Percentiles rank a stretch among this genome's conserved stretches.
These are phyloP conservation scores for Caranx melampygus DNA, from an alignment of 2,113 vertebrate species.

Conservation along the genomic window DNA sequence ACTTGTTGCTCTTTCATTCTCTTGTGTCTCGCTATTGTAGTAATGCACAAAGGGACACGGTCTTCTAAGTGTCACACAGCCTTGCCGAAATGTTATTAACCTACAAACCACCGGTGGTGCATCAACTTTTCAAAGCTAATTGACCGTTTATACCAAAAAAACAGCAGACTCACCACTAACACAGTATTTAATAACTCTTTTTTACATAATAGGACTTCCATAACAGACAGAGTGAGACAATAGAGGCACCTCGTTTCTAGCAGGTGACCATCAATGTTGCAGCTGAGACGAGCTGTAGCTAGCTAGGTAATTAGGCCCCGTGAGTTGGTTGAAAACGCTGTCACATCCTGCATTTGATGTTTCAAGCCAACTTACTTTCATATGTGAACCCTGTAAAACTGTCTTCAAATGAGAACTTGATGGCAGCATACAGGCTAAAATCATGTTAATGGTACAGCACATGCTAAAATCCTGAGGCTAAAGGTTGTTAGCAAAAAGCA, in stretches of 20 bases:
- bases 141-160: background rate
- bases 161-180: background rate
- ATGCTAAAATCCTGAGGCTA: no score
- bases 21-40: background rate
- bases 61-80: background rate
- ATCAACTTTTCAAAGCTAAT: background rate
- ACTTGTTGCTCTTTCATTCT: conserved; percentile 19
- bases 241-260: background rate
- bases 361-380: background rate
- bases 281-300: background rate
- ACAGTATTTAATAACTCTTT: background rate
- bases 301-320: background rate
- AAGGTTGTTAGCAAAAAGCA: background rate
- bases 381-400: background rate
- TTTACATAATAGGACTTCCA: background rate
- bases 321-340: no score
- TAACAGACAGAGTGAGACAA: background rate
- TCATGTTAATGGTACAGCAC: no score
- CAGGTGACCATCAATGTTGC: background rate
- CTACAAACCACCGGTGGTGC: background rate
- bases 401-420: background rate
- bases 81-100: background rate
- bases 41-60: background rate
- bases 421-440: background rate
- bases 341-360: background rate